Evolutionary conservation across 2,888 invertebrate species (phyloP).

Genomic region (Galerucella pusilla): DNA sequence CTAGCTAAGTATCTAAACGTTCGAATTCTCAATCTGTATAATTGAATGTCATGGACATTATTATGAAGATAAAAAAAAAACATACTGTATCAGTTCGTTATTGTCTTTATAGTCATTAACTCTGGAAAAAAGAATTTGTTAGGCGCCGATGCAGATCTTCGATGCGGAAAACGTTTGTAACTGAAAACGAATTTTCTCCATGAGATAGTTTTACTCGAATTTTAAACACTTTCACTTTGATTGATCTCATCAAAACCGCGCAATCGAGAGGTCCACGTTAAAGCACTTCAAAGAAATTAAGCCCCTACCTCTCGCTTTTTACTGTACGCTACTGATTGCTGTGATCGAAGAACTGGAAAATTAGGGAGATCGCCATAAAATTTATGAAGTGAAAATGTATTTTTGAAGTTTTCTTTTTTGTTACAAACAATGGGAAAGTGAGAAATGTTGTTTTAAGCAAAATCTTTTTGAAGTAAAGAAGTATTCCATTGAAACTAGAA

Average conservation of each 20-base stretch:
- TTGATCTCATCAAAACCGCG: constrained; percentile 24
- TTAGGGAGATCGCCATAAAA: constrained; percentile 26
- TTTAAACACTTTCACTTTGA: constrained; percentile 31
- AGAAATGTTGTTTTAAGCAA: background rate
- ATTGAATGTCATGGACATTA: background rate
- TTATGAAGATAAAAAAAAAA: background rate
- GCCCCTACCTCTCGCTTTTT: constrained; percentile 8
- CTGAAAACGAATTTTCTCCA: constrained; percentile 30
- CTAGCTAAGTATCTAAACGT: no score
- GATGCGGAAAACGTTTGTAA: constrained; percentile 1
- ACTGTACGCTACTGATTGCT: constrained; percentile 26
- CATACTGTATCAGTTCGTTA: background rate
- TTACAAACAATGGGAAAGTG: background rate
- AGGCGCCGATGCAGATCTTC: background rate
- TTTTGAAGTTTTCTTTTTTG: background rate
- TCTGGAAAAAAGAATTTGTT: background rate
- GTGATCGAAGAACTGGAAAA: constrained; percentile 22
- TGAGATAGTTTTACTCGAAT: constrained; percentile 26
- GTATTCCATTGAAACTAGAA: background rate
- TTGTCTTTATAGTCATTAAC: background rate
- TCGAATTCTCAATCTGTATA: background rate
- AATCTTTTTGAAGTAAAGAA: background rate
- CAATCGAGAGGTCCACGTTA: constrained; percentile 14
- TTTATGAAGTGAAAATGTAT: background rate
- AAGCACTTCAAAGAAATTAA: constrained; percentile 30